Evolutionary conservation across 2,888 invertebrate genomes (phyloP).

Genomic region (Resseliella maxima): DNA sequence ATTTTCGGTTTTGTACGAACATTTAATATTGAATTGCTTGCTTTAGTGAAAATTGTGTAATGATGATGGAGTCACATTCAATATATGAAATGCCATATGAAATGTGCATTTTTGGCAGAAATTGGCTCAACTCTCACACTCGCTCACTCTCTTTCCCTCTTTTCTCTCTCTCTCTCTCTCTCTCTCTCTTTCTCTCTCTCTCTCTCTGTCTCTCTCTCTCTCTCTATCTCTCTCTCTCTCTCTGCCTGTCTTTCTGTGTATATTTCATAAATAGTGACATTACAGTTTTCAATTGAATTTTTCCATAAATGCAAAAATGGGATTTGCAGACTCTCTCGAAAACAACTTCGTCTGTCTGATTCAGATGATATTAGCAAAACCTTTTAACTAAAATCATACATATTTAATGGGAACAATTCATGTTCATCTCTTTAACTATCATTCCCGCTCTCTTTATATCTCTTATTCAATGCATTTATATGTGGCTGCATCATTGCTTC

Average conservation of each 20-base stretch:
- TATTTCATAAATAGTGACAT: neutral
- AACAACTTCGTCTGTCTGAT: neutral
- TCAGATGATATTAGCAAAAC: constrained; percentile 36
- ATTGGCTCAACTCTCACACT: no score
- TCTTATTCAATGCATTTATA: neutral
- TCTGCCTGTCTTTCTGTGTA: no score
- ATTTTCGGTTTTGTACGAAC: no score
- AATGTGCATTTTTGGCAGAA: no score
- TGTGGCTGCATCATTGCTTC: neutral
- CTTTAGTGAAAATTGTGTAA: no score
- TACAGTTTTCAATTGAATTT: neutral
- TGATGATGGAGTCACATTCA: no score
- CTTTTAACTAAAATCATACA: constrained; percentile 53
- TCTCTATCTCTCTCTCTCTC: neutral
- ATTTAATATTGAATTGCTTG: no score
- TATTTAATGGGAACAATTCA: constrained; percentile 37
- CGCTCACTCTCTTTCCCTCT: no score
- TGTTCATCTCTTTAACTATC: constrained; percentile 12
- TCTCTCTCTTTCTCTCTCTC: neutral
- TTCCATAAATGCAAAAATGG: neutral
- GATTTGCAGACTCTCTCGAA: neutral
- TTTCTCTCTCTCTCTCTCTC: neutral
- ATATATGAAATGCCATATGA: no score
- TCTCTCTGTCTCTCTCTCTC: no score
- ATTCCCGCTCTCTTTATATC: neutral